A percentile compares a stretch with the other conserved stretches of the same genome.
phyloP scores from a whole-genome alignment of 2,888 invertebrate genomes.

The Hirtodrosophila confusa region DNA sequence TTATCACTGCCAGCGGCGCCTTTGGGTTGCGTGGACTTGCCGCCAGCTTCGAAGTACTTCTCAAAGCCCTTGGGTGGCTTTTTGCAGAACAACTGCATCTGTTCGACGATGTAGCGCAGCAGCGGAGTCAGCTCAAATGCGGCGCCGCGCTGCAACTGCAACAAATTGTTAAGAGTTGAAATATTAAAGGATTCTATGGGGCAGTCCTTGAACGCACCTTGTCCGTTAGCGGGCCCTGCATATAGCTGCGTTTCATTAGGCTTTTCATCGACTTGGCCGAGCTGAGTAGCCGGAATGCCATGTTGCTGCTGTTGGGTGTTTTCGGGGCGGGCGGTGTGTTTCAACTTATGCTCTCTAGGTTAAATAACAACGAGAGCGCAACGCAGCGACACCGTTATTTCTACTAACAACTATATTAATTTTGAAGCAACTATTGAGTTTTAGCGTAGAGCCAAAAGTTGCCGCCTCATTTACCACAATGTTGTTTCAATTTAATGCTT shows the following conservation, averaged over 20 bases:
- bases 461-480: constrained; percentile 51
- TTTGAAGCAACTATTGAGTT: constrained; percentile 35
- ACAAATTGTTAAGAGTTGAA: not conserved
- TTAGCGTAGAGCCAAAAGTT: constrained; percentile 12
- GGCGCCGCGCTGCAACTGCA: constrained; percentile 51
- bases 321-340: constrained; percentile 18
- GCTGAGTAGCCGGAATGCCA: constrained; percentile 88
- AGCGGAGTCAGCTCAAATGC: constrained; percentile 68
- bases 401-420: constrained; percentile 36
- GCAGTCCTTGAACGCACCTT: constrained; percentile 32
- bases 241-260: constrained; percentile 80
- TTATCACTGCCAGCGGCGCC: constrained; percentile 32
- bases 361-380: constrained; percentile 65
- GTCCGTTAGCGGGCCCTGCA: constrained; percentile 79
- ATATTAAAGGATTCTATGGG: not conserved
- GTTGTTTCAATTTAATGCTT: constrained; percentile 42
- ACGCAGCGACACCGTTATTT: constrained; percentile 33
- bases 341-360: constrained; percentile 53
- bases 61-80: constrained; percentile 97
- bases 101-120: constrained; percentile 74
- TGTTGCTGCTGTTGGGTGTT: constrained; percentile 65
- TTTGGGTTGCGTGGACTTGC: constrained; percentile 60
- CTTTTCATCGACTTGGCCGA: constrained; percentile 86
- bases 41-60: constrained; percentile 92
- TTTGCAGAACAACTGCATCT: constrained; percentile 86